phyloP scores from a whole-genome alignment of 2,113 vertebrate species.

The Scatophagus argus region DNA sequence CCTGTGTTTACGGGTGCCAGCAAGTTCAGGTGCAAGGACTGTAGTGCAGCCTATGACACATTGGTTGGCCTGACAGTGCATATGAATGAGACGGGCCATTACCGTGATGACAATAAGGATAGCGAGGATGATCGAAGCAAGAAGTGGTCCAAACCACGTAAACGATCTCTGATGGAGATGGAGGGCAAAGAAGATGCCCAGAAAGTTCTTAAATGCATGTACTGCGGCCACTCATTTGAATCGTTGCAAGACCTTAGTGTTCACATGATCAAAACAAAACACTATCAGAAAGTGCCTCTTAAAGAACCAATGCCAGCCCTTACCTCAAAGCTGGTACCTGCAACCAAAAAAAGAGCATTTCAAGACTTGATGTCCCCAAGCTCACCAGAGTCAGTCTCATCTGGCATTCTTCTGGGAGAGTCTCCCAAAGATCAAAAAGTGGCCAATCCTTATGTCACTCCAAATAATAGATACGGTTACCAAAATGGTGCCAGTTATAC shows the following conservation, averaged over 20 bases:
- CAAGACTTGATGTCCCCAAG: constrained; percentile 93
- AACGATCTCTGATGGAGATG: constrained; percentile 99
- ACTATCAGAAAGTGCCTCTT: constrained; percentile 99
- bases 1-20: constrained; percentile 98
- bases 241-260: constrained; percentile 98
- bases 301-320: constrained; percentile 99
- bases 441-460: constrained; percentile 96
- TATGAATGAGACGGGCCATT: constrained; percentile 99
- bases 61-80: constrained; percentile 97
- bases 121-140: constrained; percentile 93
- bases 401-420: constrained; percentile 86
- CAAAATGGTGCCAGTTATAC: constrained; percentile 99
- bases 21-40: constrained; percentile 99
- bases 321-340: constrained; percentile 93
- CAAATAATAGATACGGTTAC: constrained; percentile 99
- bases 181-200: constrained; percentile 99
- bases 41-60: constrained; percentile 97
- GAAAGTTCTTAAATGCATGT: constrained; percentile 99
- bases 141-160: constrained; percentile 97
- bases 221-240: constrained; percentile 98
- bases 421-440: constrained; percentile 93
- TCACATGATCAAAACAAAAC: constrained; percentile 99
- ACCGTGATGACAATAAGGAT: constrained; percentile 98
- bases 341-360: constrained; percentile 95
- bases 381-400: constrained; percentile 91